These are phyloP conservation scores for Carollia perspicillata DNA, from an alignment of 2,113 vertebrate genomes.

Conservation along the genomic window DNA sequence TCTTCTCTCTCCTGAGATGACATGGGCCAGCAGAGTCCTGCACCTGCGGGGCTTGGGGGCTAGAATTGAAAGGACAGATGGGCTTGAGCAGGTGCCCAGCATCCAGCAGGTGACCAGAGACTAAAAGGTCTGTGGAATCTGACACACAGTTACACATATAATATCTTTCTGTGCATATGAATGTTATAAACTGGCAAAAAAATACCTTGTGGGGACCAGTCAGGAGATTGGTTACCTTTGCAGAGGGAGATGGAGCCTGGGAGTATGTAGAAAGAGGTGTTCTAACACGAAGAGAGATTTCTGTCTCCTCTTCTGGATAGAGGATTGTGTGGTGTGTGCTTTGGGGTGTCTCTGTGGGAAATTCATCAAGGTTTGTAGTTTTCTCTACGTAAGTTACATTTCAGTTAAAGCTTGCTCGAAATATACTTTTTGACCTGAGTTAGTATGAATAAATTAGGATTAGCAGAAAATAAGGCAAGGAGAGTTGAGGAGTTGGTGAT, in stretches of 20 bases:
- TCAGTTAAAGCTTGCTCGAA: not conserved
- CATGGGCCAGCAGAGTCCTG: too few relatives aligned
- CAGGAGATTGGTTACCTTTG: not conserved
- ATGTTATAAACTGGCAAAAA: not conserved
- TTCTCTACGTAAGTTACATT: not conserved
- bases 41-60: fast-evolving
- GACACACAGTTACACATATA: not conserved
- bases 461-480: not conserved
- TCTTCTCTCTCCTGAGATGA: not conserved
- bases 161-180: not conserved
- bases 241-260: not conserved
- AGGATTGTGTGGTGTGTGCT: not conserved
- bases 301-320: not conserved
- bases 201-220: not conserved
- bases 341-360: not conserved
- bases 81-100: too few relatives aligned
- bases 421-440: not conserved
- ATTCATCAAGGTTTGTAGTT: not conserved
- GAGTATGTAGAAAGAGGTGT: not conserved
- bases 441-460: not conserved
- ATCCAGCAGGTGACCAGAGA: not conserved
- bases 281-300: not conserved
- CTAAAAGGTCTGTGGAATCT: not conserved
- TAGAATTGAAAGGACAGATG: not conserved
- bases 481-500: not conserved